These are phyloP conservation scores for Phaetusa simplex DNA, from an alignment of 2,113 vertebrate species.

Conservation along the genomic window DNA sequence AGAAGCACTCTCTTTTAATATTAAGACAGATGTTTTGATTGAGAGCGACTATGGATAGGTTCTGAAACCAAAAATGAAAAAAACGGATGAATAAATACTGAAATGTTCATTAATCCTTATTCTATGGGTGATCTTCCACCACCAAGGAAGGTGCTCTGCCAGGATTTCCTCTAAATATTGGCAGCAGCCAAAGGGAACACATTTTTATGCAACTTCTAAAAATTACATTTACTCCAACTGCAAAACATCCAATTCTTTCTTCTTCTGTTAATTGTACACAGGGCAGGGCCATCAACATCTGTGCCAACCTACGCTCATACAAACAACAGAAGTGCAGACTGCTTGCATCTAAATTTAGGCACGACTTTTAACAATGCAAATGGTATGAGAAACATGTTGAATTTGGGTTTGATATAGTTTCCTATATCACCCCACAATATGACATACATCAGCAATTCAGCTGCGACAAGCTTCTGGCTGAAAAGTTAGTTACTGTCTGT, in stretches of 20 bases:
- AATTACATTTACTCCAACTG: not conserved
- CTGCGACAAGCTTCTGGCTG: not conserved
- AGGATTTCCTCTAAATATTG: not conserved
- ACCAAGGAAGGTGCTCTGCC: not conserved
- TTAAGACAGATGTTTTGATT: constrained; percentile 65
- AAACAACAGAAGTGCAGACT: not conserved
- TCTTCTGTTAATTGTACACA: not conserved
- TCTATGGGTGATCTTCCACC: not conserved
- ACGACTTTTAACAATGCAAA: not conserved
- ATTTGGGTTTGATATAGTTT: not conserved
- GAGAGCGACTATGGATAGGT: not conserved
- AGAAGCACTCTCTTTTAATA: constrained; percentile 52
- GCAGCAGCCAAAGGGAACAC: not conserved
- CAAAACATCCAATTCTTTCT: not conserved
- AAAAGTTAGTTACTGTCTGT: not conserved
- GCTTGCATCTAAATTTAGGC: not conserved
- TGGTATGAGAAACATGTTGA: not conserved
- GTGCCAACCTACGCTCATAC: not conserved
- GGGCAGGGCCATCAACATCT: not conserved
- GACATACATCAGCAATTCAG: not conserved
- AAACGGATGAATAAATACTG: not conserved
- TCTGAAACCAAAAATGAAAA: constrained; percentile 28
- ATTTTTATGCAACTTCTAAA: not conserved
- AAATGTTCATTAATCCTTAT: not conserved
- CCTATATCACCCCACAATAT: not conserved